Percentiles rank a stretch among this genome's conserved stretches.
phyloP scores from a whole-genome alignment of 2,797 vertebrate genomes.

The Gymnoscopelus braueri region DNA sequence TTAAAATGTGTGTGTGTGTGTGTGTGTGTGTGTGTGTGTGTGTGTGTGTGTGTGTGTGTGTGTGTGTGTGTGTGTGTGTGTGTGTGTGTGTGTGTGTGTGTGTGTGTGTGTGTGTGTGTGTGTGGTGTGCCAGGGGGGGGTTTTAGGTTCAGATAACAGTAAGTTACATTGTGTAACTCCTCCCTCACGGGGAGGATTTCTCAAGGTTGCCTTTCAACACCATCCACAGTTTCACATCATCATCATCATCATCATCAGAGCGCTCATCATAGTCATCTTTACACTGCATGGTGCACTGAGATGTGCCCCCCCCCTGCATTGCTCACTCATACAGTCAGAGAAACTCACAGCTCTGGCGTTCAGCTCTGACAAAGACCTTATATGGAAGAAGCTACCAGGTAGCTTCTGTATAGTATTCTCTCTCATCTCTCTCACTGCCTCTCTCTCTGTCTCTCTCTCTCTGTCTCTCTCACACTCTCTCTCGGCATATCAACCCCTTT shows the following conservation, averaged over 20 bases:
- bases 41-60: no score
- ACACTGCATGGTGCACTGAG: constrained; percentile 23
- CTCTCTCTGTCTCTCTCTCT: not conserved
- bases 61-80: no score
- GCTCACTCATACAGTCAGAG: constrained; percentile 57
- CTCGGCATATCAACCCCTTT: not conserved
- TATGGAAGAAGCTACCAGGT: constrained; percentile 78
- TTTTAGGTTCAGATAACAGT: not conserved
- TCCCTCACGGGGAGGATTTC: constrained; percentile 5
- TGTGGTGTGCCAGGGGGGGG: not conserved
- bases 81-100: not conserved
- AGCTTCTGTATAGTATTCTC: constrained; percentile 47
- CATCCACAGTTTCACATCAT: constrained; percentile 7
- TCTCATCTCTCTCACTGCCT: constrained; percentile 26
- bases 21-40: no score
- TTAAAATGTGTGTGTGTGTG: no score
- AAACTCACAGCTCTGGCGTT: constrained; percentile 60
- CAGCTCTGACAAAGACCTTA: constrained; percentile 66
- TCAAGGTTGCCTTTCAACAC: constrained; percentile 21
- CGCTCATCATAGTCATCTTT: no score
- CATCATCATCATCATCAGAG: constrained; percentile 19
- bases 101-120: constrained; percentile 3
- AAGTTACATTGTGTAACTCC: constrained; percentile 10
- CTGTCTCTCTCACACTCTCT: not conserved
- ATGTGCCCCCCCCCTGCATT: constrained; percentile 43